Base-by-base conservation (phyloP, 2,888 invertebrate species). In the Tillus elongatus region DNA sequence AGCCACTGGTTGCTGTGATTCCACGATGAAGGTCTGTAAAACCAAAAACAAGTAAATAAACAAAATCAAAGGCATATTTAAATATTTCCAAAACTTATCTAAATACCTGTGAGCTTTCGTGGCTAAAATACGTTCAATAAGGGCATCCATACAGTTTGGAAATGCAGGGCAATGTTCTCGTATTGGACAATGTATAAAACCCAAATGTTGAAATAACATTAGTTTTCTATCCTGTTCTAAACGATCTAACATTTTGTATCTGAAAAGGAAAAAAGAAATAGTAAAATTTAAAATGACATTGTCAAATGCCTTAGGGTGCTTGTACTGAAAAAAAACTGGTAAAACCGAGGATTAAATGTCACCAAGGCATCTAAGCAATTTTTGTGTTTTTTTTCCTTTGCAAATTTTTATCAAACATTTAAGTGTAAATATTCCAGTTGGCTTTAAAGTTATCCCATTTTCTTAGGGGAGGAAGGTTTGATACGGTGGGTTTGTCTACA, bases 111-210 rank as follows among this genome's bases (percentile, higher is more conserved):
- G 77, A 32, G 79, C 75, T 67, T 79, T 79, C 27, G 77, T 75
- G 43, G 74, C 74, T 48, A 83, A 67, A 53, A 81, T 74, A 53
- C 81, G 70, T 61, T 83, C 82, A 50, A 85, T 79, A 34, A 84
- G 68, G 40, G 79, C 76, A 60, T 86, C 85, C 74, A 83, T 81
- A 56, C 86, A 86, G 59, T 82, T 85, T 33, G 83, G 78, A 56
- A 79, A 86, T 30, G 91, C 88, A 9, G 92, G 92, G 61, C 96
- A 96, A 62, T 93, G 90, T 64, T 93, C 93, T 36, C 87, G 72
- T 64, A 91, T 88, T 9, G 95, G 93, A 63, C 89, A 90, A 68
- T 95, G 92, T 37, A 95, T 86, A 67, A 96, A 96, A 40, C 93
- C 92, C 29, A 95, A 70, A 66, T 95, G 95, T 64, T 93, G 92